phyloP scores from a whole-genome alignment of 2,797 vertebrate species.

The Heteromormyrus szaboi region DNA sequence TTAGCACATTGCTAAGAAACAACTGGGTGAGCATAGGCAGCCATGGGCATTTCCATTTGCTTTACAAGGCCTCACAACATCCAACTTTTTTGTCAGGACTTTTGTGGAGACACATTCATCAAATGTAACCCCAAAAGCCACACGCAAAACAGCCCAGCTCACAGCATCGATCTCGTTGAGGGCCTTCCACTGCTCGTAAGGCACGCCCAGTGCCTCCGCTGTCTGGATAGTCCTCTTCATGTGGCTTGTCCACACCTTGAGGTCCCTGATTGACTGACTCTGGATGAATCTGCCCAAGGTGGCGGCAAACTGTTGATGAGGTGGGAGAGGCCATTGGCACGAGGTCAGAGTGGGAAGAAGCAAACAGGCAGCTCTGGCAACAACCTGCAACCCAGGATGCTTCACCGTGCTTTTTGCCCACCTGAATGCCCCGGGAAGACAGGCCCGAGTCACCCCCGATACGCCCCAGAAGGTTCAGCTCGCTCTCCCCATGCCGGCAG shows the following conservation, averaged over 20 bases:
- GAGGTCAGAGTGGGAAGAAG: background rate
- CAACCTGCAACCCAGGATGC: background rate
- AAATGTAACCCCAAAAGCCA: background rate
- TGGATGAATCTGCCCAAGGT: slow-evolving; percentile 68
- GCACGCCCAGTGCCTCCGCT: slow-evolving; percentile 70
- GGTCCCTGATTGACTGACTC: slow-evolving; percentile 67
- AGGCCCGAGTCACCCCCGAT: slow-evolving; percentile 82
- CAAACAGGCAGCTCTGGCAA: background rate
- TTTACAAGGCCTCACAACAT: background rate
- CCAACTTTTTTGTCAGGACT: background rate
- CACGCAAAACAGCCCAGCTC: slow-evolving; percentile 39
- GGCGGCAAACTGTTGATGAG: slow-evolving; percentile 61
- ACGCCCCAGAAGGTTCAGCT: slow-evolving; percentile 76
- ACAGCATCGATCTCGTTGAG: slow-evolving; percentile 86
- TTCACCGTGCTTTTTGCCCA: slow-evolving; percentile 31
- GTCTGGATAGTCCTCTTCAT: slow-evolving; percentile 88
- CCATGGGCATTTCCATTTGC: background rate
- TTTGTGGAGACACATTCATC: background rate
- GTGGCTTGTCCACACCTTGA: slow-evolving; percentile 91
- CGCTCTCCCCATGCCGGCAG: slow-evolving; percentile 83
- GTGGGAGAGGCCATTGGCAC: background rate
- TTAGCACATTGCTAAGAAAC: background rate
- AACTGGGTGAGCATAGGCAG: background rate
- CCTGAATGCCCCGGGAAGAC: slow-evolving; percentile 64
- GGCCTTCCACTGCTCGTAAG: slow-evolving; percentile 88